Conservation (phyloP, 2,888 invertebrate species). For the Epicampocera succincta region DNA sequence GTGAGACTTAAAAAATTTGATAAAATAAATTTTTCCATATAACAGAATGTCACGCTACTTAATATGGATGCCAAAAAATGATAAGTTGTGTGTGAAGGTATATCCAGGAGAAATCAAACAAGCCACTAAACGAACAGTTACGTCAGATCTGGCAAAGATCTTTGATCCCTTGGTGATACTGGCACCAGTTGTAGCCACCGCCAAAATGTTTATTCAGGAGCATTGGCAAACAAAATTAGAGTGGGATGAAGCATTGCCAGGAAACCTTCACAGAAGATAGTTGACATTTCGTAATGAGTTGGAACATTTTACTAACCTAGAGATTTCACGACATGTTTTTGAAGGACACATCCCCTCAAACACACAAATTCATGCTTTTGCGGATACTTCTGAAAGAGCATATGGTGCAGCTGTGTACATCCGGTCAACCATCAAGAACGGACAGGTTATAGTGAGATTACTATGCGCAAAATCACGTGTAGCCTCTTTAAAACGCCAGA, state of each 20-base stretch:
- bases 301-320: no score
- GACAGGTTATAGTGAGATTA: neutral
- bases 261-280: neutral
- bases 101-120: neutral
- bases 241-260: neutral
- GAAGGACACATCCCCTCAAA: neutral
- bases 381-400: conserved; percentile 11
- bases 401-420: neutral
- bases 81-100: neutral
- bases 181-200: neutral
- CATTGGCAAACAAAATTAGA: neutral
- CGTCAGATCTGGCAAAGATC: neutral
- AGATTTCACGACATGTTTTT: neutral
- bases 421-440: neutral
- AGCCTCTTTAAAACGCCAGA: neutral
- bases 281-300: neutral
- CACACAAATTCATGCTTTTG: conserved; percentile 4
- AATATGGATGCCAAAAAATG: neutral
- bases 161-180: neutral
- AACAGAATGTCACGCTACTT: no score
- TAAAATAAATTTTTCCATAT: no score
- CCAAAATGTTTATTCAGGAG: neutral
- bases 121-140: neutral
- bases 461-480: neutral
- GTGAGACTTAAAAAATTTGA: no score